These are phyloP conservation scores for Henricia sp. DNA, from an alignment of 53 echinoderm and acorn worm genomes.

Conservation along the genomic window DNA sequence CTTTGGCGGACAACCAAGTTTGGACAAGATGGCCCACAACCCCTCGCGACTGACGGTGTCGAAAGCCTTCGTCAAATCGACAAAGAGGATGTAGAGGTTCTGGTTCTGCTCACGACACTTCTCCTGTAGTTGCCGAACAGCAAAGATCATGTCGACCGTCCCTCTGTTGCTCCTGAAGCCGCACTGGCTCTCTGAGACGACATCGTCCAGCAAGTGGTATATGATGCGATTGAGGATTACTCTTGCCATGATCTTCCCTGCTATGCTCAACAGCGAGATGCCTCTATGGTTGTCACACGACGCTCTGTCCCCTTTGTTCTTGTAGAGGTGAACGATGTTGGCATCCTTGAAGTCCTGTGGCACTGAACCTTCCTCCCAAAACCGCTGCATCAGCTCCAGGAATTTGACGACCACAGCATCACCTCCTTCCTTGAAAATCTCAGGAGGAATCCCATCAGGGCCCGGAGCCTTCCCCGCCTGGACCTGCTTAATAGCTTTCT, in stretches of 20 bases:
- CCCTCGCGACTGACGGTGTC: slow-evolving; percentile 29
- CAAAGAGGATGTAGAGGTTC: slow-evolving; percentile 29
- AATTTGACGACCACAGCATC: not conserved
- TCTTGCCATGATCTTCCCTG: slow-evolving; percentile 33
- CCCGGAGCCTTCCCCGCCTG: not conserved
- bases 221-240: slow-evolving; percentile 17
- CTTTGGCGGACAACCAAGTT: slow-evolving; percentile 34
- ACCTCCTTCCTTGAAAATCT: not conserved
- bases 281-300: slow-evolving; percentile 25
- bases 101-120: slow-evolving; percentile 27
- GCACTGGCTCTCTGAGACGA: slow-evolving; percentile 18
- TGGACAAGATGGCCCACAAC: slow-evolving; percentile 19
- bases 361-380: not conserved
- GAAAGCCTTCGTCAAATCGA: slow-evolving; percentile 22
- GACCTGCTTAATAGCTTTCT: slow-evolving; percentile 28
- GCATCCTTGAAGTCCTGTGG: slow-evolving; percentile 28
- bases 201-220: slow-evolving; percentile 3
- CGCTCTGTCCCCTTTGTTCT: slow-evolving; percentile 28
- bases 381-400: slow-evolving; percentile 4
- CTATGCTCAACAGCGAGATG: slow-evolving; percentile 1
- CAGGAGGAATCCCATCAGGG: slow-evolving; percentile 5
- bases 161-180: slow-evolving; percentile 27
- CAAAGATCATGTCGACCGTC: slow-evolving; percentile 26
- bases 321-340: slow-evolving; percentile 13
- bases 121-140: slow-evolving; percentile 7